phyloP scores from a whole-genome alignment of 2,888 invertebrate species.

The Timema podura region DNA sequence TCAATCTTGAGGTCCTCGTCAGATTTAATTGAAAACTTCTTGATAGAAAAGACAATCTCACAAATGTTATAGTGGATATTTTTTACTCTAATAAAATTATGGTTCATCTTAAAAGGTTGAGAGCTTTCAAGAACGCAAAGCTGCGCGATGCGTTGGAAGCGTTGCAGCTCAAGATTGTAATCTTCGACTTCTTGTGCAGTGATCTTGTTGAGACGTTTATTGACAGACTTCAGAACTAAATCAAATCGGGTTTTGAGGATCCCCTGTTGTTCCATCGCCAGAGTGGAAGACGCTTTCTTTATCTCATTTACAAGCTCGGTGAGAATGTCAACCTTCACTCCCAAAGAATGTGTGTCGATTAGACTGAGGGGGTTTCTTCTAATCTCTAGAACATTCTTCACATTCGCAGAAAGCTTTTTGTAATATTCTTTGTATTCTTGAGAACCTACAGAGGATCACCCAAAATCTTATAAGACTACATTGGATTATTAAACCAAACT shows the following conservation, averaged over 20 bases:
- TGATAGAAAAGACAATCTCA: background rate
- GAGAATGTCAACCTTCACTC: constrained; percentile 35
- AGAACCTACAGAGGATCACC: too few relatives aligned
- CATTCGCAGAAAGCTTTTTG: background rate
- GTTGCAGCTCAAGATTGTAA: constrained; percentile 38
- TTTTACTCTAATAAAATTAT: background rate
- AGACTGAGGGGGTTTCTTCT: constrained; percentile 33
- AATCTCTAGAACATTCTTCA: background rate
- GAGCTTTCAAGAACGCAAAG: constrained; percentile 32
- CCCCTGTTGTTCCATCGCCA: constrained; percentile 23
- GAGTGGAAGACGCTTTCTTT: background rate
- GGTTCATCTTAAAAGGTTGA: constrained; percentile 5
- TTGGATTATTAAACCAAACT: too few relatives aligned
- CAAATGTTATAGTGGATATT: background rate
- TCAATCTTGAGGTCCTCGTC: background rate
- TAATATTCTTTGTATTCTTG: background rate
- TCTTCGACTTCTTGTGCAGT: constrained; percentile 41
- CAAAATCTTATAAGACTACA: too few relatives aligned
- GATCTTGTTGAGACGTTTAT: constrained; percentile 34
- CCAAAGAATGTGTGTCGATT: constrained; percentile 29
- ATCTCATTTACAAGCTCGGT: background rate
- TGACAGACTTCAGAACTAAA: constrained; percentile 34
- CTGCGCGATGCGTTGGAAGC: constrained; percentile 38
- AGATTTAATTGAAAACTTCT: background rate
- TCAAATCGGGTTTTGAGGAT: constrained; percentile 27